A percentile compares a stretch with the other conserved stretches of the same genome.
Conservation (phyloP, 1,140 invertebrate species). For the Papilio helenus region DNA sequence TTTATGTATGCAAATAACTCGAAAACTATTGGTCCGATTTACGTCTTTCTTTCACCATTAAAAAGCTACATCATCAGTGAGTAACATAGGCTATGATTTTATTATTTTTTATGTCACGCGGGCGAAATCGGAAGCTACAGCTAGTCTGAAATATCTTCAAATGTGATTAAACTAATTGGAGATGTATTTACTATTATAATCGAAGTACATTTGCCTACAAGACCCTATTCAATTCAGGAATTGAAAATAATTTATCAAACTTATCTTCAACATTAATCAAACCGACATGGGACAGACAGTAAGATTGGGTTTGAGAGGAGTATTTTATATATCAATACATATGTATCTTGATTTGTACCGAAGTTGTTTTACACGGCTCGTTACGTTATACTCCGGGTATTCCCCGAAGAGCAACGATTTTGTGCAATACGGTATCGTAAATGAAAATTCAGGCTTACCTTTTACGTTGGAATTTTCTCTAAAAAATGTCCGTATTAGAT, state of each 20-base stretch:
- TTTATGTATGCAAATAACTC: too few species aligned
- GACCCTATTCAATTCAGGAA: neutral
- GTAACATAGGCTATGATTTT: too few species aligned
- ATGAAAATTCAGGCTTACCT: neutral
- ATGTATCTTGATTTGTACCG: neutral
- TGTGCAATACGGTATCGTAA: neutral
- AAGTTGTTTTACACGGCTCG: slow-evolving; percentile 7
- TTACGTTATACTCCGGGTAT: neutral
- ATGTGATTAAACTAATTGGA: neutral
- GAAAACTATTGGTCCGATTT: too few species aligned
- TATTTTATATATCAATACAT: neutral
- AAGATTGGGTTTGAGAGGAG: slow-evolving; percentile 5
- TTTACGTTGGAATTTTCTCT: neutral
- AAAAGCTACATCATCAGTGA: too few species aligned
- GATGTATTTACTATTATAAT: slow-evolving; percentile 9
- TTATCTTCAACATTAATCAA: slow-evolving; percentile 24
- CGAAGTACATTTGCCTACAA: neutral
- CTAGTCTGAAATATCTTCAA: too few species aligned
- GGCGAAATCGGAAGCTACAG: too few species aligned
- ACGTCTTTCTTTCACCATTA: too few species aligned
- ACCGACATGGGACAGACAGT: slow-evolving; percentile 19
- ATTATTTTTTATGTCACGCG: too few species aligned
- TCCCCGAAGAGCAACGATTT: neutral
- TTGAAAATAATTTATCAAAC: slow-evolving; percentile 23
- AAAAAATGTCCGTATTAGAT: too few species aligned